Percentiles rank a stretch among this genome's conserved stretches.
Evolutionary conservation across 1,140 invertebrate species (phyloP).

Genomic region (Calliopsis andreniformis): DNA sequence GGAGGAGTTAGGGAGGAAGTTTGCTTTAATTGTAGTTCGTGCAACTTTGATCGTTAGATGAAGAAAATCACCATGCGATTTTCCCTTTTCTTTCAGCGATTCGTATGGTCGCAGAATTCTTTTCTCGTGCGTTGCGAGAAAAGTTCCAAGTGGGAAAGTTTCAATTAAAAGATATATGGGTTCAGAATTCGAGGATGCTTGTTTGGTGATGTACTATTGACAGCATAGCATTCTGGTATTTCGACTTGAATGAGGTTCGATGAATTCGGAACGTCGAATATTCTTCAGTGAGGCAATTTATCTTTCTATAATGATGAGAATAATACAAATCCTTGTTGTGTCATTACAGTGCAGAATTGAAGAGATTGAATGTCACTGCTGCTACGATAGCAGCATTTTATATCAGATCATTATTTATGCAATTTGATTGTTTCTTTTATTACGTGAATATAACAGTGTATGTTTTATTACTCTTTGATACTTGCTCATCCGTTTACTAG

Average conservation of each 20-base stretch:
- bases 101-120: background rate
- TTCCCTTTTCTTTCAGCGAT: slow-evolving; percentile 4
- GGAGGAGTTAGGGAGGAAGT: slow-evolving; percentile 1
- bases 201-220: background rate
- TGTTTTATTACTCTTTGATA: too few relatives aligned
- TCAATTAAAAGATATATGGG: background rate
- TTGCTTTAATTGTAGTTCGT: slow-evolving; percentile 8
- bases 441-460: too few relatives aligned
- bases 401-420: too few relatives aligned
- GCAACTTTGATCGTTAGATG: slow-evolving; percentile 22
- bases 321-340: too few relatives aligned
- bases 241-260: background rate
- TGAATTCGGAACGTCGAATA: background rate
- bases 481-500: too few relatives aligned
- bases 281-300: too few relatives aligned
- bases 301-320: too few relatives aligned
- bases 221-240: too few relatives aligned
- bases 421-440: too few relatives aligned
- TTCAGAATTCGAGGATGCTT: slow-evolving; percentile 5
- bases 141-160: background rate
- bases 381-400: too few relatives aligned
- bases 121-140: background rate
- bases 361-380: too few relatives aligned
- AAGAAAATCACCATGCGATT: slow-evolving; percentile 7
- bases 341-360: too few relatives aligned